Conservation (phyloP, 2,113 vertebrate genomes). For the Perca flavescens region DNA sequence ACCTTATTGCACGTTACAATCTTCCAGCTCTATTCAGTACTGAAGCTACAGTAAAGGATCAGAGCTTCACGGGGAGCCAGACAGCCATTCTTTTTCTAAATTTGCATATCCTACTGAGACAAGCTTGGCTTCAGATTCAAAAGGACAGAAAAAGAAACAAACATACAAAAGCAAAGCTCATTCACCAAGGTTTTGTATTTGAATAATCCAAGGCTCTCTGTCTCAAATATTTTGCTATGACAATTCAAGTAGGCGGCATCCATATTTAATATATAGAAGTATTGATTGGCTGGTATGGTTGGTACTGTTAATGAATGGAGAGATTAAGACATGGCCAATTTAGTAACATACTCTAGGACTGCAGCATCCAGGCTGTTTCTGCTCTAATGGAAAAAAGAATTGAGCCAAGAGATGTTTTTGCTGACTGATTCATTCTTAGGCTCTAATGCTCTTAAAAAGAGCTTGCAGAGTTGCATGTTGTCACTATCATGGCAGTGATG, state of each 20-base stretch:
- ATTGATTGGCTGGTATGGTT: slow-evolving; percentile 62
- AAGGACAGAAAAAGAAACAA: slow-evolving; percentile 78
- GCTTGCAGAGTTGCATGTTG: slow-evolving; percentile 79
- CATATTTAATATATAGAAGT: slow-evolving; percentile 57
- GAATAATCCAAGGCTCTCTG: slow-evolving; percentile 77
- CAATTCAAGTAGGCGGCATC: slow-evolving; percentile 35
- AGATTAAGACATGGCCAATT: slow-evolving; percentile 73
- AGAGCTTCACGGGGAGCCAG: slow-evolving; percentile 74
- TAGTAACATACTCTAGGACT: slow-evolving; percentile 40
- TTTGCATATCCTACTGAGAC: slow-evolving; percentile 81
- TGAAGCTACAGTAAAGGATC: slow-evolving; percentile 64
- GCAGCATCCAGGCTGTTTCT: slow-evolving; percentile 48
- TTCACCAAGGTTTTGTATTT: slow-evolving; percentile 76
- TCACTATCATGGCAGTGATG: slow-evolving; percentile 78
- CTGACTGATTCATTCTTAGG: slow-evolving; percentile 74
- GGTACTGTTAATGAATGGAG: slow-evolving; percentile 65
- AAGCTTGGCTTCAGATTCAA: slow-evolving; percentile 74
- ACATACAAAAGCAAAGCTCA: slow-evolving; percentile 74
- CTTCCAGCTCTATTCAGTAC: slow-evolving; percentile 56
- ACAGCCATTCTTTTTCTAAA: slow-evolving; percentile 77
- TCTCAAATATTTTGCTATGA: slow-evolving; percentile 62
- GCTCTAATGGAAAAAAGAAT: slow-evolving; percentile 75
- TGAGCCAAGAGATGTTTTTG: slow-evolving; percentile 71
- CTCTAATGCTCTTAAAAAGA: slow-evolving; percentile 77
- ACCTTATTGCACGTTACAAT: slow-evolving; percentile 63